Percentiles rank a stretch among this genome's conserved stretches.
phyloP scores from a whole-genome alignment of 1,140 invertebrate genomes.

The Drosophila ercepeae region DNA sequence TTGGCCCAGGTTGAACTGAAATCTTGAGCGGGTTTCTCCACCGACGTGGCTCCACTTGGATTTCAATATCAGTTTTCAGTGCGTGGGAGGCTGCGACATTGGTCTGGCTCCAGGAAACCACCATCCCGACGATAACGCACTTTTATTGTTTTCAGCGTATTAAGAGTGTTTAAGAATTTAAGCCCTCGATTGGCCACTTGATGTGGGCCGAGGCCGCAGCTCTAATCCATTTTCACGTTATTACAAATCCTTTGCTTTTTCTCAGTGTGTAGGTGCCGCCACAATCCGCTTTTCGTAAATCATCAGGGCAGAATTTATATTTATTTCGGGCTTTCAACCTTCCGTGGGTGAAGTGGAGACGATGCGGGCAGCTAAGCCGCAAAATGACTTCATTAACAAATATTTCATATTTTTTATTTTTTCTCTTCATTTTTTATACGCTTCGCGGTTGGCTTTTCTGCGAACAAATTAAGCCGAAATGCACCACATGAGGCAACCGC shows the following conservation, averaged over 20 bases:
- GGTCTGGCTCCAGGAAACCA: constrained; percentile 54
- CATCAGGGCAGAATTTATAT: constrained; percentile 40
- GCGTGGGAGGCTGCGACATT: constrained; percentile 42
- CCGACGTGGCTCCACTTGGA: constrained; percentile 1
- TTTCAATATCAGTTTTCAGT: constrained; percentile 20
- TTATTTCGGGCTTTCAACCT: constrained; percentile 22
- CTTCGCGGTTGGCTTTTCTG: constrained; percentile 48
- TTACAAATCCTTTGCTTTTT: constrained; percentile 10
- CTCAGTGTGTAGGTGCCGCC: constrained; percentile 35
- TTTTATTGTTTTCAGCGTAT: constrained; percentile 42
- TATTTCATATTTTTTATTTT: constrained; percentile 69
- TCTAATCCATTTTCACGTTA: constrained; percentile 31
- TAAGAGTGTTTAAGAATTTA: constrained; percentile 47
- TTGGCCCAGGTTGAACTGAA: constrained; percentile 54
- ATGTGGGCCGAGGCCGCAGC: constrained; percentile 10
- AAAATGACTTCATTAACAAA: constrained; percentile 80
- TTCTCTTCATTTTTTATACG: constrained; percentile 5
- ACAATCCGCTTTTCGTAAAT: constrained; percentile 25
- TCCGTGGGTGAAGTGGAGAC: constrained; percentile 40
- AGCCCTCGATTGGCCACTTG: constrained; percentile 19
- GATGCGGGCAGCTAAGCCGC: constrained; percentile 66
- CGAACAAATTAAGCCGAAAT: constrained; percentile 77
- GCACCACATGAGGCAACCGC: constrained; percentile 49
- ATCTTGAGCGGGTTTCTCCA: constrained; percentile 23
- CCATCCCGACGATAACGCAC: constrained; percentile 42